Evolutionary conservation across 2,797 vertebrate species (phyloP), one percentile per base, ranked within the genome.

Genomic region (Okamejei kenojei): DNA sequence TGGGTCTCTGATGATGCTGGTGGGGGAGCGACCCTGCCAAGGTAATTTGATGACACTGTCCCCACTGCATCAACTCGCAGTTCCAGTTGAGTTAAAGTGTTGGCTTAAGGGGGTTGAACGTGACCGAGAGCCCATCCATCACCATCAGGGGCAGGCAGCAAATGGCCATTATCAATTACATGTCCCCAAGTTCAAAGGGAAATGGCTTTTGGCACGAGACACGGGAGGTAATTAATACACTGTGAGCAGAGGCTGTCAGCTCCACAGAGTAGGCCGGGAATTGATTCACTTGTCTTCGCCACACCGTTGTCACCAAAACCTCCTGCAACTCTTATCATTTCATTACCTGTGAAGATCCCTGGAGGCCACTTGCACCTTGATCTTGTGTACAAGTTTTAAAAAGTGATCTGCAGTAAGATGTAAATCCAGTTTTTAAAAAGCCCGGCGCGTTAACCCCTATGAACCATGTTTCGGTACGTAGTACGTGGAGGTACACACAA

Each of bases 361-460:
- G 80, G 93, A 93, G 94, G 93, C 94, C 93, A 71, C 93, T n/a
- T 80, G 8, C n/a, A 63, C 63, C 93, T 94, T 68, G 71, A 71
- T 35, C 88, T 93, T 93, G 93, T 90, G 61, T 68, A 80, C 68
- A 93, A 54, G 93, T 86, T 90, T 54, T 71, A 90, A 76, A 82
- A 76, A 63, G 94, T 93, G n/a, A 65, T 93, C 93, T 94, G 93
- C 93, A 93, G 80, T n/a, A 23, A 38, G 84, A 92, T 92, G 45
- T 5, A 54, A 54, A 7, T 54, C 45, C 45, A 54, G 6, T 94
- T 93, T 95, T 94, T 93, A 77, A 73, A 77, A 81, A 93, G 86
- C 61, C 93, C 93, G 96, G 95, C 94, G 95, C 95, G 95, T 95
- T 94, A 73, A 76, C 90, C 29, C 15, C 35, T 7, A 0, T 17